Percentiles rank a stretch among this genome's conserved stretches.
Conservation (phyloP, 2,113 vertebrate species). For the Desmodus rotundus region DNA sequence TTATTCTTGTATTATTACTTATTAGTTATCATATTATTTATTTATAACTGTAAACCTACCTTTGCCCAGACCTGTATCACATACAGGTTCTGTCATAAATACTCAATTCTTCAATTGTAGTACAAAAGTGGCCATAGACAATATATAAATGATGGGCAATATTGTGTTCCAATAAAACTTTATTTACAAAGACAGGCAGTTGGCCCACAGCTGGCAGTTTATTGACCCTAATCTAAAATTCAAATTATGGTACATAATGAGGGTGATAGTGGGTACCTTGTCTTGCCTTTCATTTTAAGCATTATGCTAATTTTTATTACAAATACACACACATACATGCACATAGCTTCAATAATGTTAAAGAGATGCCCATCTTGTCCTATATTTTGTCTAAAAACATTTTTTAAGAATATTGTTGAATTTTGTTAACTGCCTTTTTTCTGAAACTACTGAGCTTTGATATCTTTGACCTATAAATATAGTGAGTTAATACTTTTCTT, state of each 20-base stretch:
- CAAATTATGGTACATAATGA: not conserved
- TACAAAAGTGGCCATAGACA: not conserved
- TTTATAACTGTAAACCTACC: too few relatives aligned
- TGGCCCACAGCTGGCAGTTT: not conserved
- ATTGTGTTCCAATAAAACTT: not conserved
- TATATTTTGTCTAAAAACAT: not conserved
- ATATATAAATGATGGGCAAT: not conserved
- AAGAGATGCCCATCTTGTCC: not conserved
- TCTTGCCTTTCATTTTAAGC: not conserved
- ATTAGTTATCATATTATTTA: too few relatives aligned
- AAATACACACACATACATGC: not conserved
- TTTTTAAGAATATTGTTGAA: constrained; percentile 16
- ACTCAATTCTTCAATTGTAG: not conserved
- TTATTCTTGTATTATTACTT: too few relatives aligned
- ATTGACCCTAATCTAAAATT: not conserved
- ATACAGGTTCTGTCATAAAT: not conserved
- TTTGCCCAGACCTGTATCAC: not conserved
- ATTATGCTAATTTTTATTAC: not conserved
- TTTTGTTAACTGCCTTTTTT: not conserved
- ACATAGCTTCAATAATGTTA: not conserved
- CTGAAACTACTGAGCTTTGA: not conserved
- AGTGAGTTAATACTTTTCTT: not conserved
- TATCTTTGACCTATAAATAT: not conserved
- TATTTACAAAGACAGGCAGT: not conserved
- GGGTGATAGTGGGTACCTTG: not conserved